These are phyloP conservation scores for Melanotaenia trifasciata DNA, from an alignment of 2,797 vertebrate genomes.

Conservation along the genomic window DNA sequence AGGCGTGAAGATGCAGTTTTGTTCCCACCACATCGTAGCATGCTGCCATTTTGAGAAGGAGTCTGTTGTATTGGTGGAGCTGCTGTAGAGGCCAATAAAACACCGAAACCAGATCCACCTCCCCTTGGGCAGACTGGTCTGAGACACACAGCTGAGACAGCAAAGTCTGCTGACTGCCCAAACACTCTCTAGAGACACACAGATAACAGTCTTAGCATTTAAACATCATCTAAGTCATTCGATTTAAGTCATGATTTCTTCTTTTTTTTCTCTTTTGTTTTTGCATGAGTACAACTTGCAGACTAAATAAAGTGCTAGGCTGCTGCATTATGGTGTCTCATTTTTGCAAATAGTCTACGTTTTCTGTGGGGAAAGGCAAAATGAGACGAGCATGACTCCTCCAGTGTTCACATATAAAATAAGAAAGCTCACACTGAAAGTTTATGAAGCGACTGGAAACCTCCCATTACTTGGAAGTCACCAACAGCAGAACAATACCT, in stretches of 20 bases:
- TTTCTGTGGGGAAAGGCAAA: neutral
- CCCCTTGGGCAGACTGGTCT: constrained; percentile 73
- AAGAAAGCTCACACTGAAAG: constrained; percentile 87
- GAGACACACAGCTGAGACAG: constrained; percentile 86
- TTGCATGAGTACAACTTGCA: neutral
- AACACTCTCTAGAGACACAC: constrained; percentile 83
- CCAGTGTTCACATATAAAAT: neutral
- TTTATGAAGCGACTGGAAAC: constrained; percentile 91
- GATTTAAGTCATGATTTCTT: neutral
- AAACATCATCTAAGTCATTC: neutral
- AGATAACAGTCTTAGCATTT: neutral
- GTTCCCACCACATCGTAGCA: constrained; percentile 95
- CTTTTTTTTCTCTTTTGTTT: neutral
- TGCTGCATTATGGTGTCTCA: neutral
- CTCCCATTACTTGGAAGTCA: constrained; percentile 94
- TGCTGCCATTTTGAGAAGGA: constrained; percentile 90
- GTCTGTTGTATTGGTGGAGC: constrained; percentile 89
- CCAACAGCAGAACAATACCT: constrained; percentile 91
- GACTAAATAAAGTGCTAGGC: neutral
- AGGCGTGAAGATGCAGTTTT: neutral
- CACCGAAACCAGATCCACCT: constrained; percentile 84
- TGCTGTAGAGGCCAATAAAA: constrained; percentile 92
- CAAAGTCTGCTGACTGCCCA: constrained; percentile 86
- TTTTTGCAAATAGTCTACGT: neutral
- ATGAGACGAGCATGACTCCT: neutral